phyloP scores from a whole-genome alignment of 2,888 invertebrate species.

The Hirtodrosophila alboralis region DNA sequence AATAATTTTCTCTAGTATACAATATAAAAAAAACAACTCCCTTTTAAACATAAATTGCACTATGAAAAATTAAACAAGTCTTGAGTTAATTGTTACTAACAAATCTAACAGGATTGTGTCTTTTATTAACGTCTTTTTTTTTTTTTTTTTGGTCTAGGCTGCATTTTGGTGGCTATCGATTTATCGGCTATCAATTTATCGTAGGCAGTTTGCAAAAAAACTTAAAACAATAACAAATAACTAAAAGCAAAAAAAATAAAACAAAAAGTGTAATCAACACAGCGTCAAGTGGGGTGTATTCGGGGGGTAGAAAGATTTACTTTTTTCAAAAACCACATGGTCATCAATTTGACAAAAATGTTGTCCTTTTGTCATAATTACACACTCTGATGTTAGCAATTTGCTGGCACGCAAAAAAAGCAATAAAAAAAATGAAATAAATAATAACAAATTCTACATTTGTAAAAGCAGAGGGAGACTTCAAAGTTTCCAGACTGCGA shows the following conservation, averaged over 20 bases:
- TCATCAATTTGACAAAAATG: slow-evolving; percentile 24
- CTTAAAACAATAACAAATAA: slow-evolving; percentile 20
- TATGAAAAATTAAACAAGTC: slow-evolving; percentile 51
- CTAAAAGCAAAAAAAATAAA: too few relatives aligned
- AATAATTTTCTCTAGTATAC: slow-evolving; percentile 24
- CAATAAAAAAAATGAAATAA: neutral
- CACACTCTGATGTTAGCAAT: slow-evolving; percentile 14
- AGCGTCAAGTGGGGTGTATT: too few relatives aligned
- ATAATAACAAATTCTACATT: too few relatives aligned
- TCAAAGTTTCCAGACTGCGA: too few relatives aligned
- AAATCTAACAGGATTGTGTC: slow-evolving; percentile 30
- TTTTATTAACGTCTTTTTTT: slow-evolving; percentile 6
- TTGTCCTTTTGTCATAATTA: slow-evolving; percentile 19
- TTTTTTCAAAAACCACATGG: slow-evolving; percentile 15
- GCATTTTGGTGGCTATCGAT: slow-evolving; percentile 57
- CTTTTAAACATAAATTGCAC: slow-evolving; percentile 46
- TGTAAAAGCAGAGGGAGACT: too few relatives aligned
- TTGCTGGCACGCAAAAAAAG: slow-evolving; percentile 34
- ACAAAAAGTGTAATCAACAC: too few relatives aligned
- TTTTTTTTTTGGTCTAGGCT: slow-evolving; percentile 68
- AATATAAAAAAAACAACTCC: slow-evolving; percentile 27
- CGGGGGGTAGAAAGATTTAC: neutral
- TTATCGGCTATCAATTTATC: slow-evolving; percentile 8
- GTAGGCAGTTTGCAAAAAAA: slow-evolving; percentile 47
- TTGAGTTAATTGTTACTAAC: slow-evolving; percentile 40